phyloP scores from a whole-genome alignment of 2,888 invertebrate species.

The Punctoribates punctum region DNA sequence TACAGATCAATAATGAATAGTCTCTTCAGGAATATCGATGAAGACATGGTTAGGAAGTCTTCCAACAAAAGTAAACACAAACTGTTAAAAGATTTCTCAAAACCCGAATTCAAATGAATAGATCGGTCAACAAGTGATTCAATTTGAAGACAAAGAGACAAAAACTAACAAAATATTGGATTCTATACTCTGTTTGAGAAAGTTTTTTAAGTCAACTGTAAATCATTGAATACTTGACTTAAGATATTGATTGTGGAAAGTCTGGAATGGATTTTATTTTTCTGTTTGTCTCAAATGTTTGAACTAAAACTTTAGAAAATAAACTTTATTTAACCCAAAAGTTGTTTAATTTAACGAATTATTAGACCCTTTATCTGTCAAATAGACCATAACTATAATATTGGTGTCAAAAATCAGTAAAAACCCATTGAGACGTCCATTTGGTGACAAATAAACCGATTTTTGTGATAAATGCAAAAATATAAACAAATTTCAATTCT shows the following conservation, averaged over 20 bases:
- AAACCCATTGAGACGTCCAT: too few species aligned
- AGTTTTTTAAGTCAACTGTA: constrained; percentile 2
- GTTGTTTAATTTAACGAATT: background rate
- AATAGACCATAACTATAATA: constrained; percentile 4
- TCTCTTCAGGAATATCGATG: background rate
- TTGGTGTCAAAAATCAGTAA: too few species aligned
- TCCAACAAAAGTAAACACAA: background rate
- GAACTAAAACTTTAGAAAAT: background rate
- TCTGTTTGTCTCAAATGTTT: constrained; percentile 4
- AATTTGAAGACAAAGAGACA: background rate
- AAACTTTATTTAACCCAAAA: constrained; percentile 3
- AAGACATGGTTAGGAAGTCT: background rate
- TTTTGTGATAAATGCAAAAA: too few species aligned
- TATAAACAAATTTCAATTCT: too few species aligned
- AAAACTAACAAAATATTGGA: background rate
- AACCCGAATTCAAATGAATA: background rate
- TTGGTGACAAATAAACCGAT: too few species aligned
- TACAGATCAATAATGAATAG: background rate
- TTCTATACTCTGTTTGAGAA: background rate
- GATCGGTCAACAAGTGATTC: background rate
- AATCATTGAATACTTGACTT: background rate
- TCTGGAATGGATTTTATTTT: background rate
- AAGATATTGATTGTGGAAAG: constrained; percentile 1
- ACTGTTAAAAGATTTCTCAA: background rate
- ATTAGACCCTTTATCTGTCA: background rate